Evolutionary conservation across 2,797 vertebrate species (phyloP).

Genomic region (Paramormyrops hopkinsi): DNA sequence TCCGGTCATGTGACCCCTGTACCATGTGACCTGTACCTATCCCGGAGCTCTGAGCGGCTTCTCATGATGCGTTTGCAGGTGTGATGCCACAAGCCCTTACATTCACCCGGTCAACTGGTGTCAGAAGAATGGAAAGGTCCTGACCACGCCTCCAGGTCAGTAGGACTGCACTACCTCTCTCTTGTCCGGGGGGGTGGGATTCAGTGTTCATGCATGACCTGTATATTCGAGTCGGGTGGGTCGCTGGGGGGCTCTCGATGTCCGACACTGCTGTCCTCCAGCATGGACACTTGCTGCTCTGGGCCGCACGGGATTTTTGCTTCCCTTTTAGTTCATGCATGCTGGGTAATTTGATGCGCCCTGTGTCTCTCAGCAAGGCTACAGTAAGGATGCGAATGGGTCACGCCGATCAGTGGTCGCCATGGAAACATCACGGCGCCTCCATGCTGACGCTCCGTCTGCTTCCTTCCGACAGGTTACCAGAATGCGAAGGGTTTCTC

Average conservation of each 20-base stretch:
- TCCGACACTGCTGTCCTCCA: background rate
- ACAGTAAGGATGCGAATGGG: background rate
- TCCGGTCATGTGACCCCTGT: background rate
- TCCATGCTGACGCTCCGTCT: background rate
- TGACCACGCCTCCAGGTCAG: slow-evolving; percentile 73
- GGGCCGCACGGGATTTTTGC: background rate
- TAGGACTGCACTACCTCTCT: slow-evolving; percentile 10
- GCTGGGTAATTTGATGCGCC: background rate
- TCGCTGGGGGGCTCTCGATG: background rate
- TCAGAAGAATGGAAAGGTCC: slow-evolving; percentile 68
- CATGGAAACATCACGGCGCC: background rate
- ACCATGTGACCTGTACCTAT: background rate
- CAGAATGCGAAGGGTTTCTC: slow-evolving; percentile 68
- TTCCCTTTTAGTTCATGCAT: background rate
- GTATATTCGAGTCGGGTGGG: background rate
- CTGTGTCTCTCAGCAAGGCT: background rate
- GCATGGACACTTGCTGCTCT: background rate
- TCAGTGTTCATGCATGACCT: background rate
- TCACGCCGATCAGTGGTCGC: background rate
- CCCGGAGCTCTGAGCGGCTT: background rate
- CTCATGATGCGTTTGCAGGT: slow-evolving; percentile 50
- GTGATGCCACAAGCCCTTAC: slow-evolving; percentile 74
- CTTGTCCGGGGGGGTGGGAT: too few species aligned
- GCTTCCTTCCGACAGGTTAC: slow-evolving; percentile 51
- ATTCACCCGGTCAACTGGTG: slow-evolving; percentile 80